Evolutionary conservation across 2,888 invertebrate species (phyloP).

Genomic region (Rhagium mordax): DNA sequence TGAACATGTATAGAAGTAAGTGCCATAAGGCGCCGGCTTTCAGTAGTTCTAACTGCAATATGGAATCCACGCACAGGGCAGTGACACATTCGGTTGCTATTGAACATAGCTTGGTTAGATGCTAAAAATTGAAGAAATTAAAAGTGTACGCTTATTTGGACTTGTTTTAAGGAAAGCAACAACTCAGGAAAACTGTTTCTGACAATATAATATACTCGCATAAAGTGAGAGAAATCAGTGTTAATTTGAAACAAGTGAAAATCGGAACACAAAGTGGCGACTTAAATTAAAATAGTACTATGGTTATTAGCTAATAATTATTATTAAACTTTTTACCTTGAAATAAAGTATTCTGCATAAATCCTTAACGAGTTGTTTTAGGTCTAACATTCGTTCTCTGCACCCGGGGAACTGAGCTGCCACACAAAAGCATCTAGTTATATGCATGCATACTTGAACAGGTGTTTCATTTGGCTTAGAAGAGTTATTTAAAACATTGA

Average conservation of each 20-base stretch:
- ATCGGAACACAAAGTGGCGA: no score
- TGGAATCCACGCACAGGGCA: constrained; percentile 88
- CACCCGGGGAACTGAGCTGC: constrained; percentile 95
- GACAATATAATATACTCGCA: no score
- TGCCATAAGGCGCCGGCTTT: constrained; percentile 94
- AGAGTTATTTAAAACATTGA: constrained; percentile 87
- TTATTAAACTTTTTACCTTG: no score
- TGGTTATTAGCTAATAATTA: no score
- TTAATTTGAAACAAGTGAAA: no score
- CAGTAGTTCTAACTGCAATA: constrained; percentile 87
- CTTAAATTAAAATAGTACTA: no score
- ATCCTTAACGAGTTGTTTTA: constrained; percentile 91
- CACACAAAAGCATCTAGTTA: constrained; percentile 94
- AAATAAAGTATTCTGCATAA: constrained; percentile 89
- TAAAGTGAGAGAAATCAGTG: no score
- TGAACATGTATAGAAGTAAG: constrained; percentile 89
- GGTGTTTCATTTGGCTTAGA: constrained; percentile 85
- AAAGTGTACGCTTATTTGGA: no score
- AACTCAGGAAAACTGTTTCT: no score
- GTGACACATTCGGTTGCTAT: constrained; percentile 93
- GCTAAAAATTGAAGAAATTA: constrained; percentile 72
- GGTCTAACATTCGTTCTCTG: constrained; percentile 87
- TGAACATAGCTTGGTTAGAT: constrained; percentile 86
- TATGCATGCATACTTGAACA: constrained; percentile 93
- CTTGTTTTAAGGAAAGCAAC: no score